These are phyloP conservation scores for Xestia c-nigrum DNA, from an alignment of 2,888 invertebrate species.

Conservation along the genomic window DNA sequence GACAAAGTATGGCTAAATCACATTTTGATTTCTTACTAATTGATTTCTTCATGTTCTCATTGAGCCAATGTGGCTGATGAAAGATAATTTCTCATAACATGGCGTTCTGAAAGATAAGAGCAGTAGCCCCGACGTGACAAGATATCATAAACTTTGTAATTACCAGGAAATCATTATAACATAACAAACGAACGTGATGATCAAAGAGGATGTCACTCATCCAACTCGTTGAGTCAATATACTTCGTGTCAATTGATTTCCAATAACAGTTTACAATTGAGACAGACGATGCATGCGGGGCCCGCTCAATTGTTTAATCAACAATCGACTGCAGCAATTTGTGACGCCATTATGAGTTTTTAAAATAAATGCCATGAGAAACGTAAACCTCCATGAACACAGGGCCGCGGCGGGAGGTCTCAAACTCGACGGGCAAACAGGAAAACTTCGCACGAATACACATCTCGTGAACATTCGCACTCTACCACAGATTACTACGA, in stretches of 20 bases:
- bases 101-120: constrained; percentile 47
- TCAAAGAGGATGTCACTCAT: constrained; percentile 74
- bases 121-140: constrained; percentile 37
- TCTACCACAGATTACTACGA: too few species aligned
- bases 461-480: constrained; percentile 25
- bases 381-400: constrained; percentile 64
- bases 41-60: neutral
- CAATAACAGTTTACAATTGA: constrained; percentile 89
- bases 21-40: neutral
- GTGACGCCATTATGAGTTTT: constrained; percentile 76
- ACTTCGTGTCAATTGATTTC: constrained; percentile 88
- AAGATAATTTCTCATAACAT: constrained; percentile 18
- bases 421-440: constrained; percentile 66
- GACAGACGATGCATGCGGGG: constrained; percentile 86
- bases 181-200: constrained; percentile 62
- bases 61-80: constrained; percentile 17
- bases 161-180: constrained; percentile 55
- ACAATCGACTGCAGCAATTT: constrained; percentile 81
- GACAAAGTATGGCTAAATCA: neutral
- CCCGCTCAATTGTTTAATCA: constrained; percentile 86
- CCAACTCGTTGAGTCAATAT: constrained; percentile 79
- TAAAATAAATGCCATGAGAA: constrained; percentile 78
- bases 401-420: constrained; percentile 73
- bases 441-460: constrained; percentile 69
- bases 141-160: constrained; percentile 49